Base-by-base conservation (phyloP, 2,113 vertebrate genomes). In the Boleophthalmus pectinirostris region DNA sequence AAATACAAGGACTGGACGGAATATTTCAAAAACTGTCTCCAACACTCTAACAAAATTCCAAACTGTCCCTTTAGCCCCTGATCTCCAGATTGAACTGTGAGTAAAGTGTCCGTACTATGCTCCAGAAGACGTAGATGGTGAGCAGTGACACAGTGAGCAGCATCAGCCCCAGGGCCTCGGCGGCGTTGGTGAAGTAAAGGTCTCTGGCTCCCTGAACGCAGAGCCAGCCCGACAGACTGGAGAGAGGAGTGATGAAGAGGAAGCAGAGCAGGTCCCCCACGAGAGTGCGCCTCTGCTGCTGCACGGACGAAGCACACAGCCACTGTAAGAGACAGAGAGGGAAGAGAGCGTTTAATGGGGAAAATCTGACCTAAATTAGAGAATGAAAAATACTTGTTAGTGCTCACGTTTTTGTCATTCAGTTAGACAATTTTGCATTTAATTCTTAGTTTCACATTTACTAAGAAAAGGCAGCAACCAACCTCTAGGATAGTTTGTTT, bases 51-150 rank as follows among this genome's bases (percentile, higher is more conserved):
- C n/a, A n/a, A n/a, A n/a, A n/a, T n/a, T n/a, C n/a, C n/a, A n/a
- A n/a, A n/a, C n/a, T n/a, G n/a, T n/a, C n/a, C 49, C 53, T 23
- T 56, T 56, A 56, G 10, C 53, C 18, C n/a, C 8, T 6, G 51
- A 49, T 18, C 15, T 16, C 0, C 16, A 18, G 16, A 21, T 12
- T 24, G 56, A 24, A 5, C 3, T 14, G 23, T 5, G 23, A 21
- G n/a, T n/a, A 11, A 38, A 24, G n/a, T 23, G 54, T 13, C 18
- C 90, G 68, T 66, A 93, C 93, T 74, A 80, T 33, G 1, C 90
- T 91, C 92, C 92, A 93, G 86, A 93, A 91, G 21, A 91, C 35
- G 66, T 93, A 93, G 43, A 93, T 92, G 54, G 78, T 79, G 69
- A 93, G 88, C 23, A 58, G 56, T 1, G 23, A 25, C 23, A 58